Evolutionary conservation across 2,113 vertebrate species (phyloP).

Genomic region (Notarius quadriscutis): DNA sequence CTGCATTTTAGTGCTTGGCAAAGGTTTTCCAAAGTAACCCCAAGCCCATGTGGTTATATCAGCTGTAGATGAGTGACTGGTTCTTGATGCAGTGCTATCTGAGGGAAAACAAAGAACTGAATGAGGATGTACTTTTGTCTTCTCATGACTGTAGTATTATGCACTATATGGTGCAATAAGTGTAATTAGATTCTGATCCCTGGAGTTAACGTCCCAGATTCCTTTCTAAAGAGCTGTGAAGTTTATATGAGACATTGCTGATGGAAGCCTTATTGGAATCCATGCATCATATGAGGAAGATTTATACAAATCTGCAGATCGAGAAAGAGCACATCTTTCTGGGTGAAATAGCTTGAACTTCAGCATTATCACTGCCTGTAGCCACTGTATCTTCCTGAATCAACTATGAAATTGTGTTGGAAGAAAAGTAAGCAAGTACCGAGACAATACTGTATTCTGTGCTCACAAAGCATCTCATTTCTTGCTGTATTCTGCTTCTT

Average conservation of each 20-base stretch:
- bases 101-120: too few relatives aligned
- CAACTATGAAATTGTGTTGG: constrained; percentile 61
- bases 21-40: too few relatives aligned
- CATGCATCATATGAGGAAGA: constrained; percentile 36
- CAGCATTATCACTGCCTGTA: constrained; percentile 50
- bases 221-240: constrained; percentile 57
- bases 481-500: constrained; percentile 38
- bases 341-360: constrained; percentile 57
- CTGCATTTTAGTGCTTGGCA: too few relatives aligned
- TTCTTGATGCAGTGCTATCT: too few relatives aligned
- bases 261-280: constrained; percentile 59
- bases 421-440: constrained; percentile 52
- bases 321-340: constrained; percentile 60
- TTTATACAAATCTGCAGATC: constrained; percentile 61
- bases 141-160: too few relatives aligned
- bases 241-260: constrained; percentile 53
- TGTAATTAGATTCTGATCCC: constrained; percentile 44
- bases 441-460: constrained; percentile 34
- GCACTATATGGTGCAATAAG: neutral
- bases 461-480: constrained; percentile 48
- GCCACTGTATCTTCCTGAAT: constrained; percentile 54
- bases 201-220: constrained; percentile 49
- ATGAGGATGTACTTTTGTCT: too few relatives aligned
- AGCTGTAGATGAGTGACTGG: too few relatives aligned
- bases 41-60: too few relatives aligned